Conservation (phyloP, 1,140 invertebrate genomes). For the Scaptodrosophila lebanonensis region DNA sequence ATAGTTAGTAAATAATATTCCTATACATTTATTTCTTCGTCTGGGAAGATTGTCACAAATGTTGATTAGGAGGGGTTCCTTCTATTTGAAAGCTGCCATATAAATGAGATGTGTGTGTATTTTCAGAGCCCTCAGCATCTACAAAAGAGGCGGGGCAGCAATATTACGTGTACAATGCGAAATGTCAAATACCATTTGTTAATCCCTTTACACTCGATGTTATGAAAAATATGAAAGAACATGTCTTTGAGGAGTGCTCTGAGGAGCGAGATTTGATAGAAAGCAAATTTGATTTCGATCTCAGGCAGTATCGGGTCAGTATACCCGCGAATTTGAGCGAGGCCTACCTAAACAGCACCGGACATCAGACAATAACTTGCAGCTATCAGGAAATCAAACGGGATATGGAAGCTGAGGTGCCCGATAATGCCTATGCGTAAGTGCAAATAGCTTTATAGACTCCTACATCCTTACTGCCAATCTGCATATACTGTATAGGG, state of each 20-base stretch:
- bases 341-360: neutral
- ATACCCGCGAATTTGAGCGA: conserved; percentile 12
- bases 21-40: too few species aligned
- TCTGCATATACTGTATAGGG: too few species aligned
- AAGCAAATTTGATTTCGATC: conserved; percentile 24
- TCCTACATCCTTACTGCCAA: too few species aligned
- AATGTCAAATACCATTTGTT: conserved; percentile 25
- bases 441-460: neutral
- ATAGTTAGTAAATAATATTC: too few species aligned
- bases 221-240: neutral
- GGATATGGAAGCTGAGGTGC: neutral
- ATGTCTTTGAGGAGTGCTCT: neutral
- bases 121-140: too few species aligned
- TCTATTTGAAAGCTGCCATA: too few species aligned
- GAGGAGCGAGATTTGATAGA: conserved; percentile 18
- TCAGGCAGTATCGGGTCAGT: conserved; percentile 19
- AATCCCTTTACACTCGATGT: conserved; percentile 15
- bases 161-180: neutral
- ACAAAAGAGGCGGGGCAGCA: too few species aligned
- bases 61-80: too few species aligned
- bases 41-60: too few species aligned
- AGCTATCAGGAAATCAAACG: conserved; percentile 7
- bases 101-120: too few species aligned
- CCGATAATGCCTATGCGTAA: conserved; percentile 9
- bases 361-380: conserved; percentile 18